Evolutionary conservation across 1,140 invertebrate species (phyloP).

Genomic region (Eufriesea mexicana): DNA sequence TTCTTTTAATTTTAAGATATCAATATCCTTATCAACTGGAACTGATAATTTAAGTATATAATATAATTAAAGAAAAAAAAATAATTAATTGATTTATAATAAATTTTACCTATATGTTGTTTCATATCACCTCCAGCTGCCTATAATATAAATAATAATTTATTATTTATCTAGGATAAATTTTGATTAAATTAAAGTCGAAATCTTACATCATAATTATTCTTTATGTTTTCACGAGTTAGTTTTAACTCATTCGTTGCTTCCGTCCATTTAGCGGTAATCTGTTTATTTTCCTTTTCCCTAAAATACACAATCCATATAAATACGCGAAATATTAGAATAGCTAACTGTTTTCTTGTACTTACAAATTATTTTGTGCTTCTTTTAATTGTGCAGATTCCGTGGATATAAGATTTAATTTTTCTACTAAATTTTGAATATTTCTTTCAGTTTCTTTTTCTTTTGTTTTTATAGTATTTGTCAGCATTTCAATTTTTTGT

Average conservation of each 20-base stretch:
- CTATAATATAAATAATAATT: conserved; percentile 30
- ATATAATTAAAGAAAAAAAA: neutral
- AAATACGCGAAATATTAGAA: neutral
- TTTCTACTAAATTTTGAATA: conserved; percentile 69
- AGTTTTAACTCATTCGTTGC: conserved; percentile 71
- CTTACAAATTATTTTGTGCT: conserved; percentile 71
- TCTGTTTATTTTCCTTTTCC: conserved; percentile 77
- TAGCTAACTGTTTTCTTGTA: conserved; percentile 26
- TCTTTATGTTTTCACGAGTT: conserved; percentile 75
- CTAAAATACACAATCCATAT: conserved; percentile 65
- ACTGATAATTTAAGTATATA: neutral
- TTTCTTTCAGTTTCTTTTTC: conserved; percentile 71
- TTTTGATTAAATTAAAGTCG: neutral
- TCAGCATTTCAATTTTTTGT: conserved; percentile 63
- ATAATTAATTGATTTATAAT: conserved; percentile 17
- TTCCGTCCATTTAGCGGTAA: conserved; percentile 71
- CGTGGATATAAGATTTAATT: conserved; percentile 70
- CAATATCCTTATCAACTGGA: conserved; percentile 45
- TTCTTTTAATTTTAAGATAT: conserved; percentile 81
- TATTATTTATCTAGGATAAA: neutral
- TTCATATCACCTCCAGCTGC: conserved; percentile 56
- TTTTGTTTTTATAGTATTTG: conserved; percentile 64
- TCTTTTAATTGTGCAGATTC: conserved; percentile 69
- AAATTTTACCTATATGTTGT: conserved; percentile 53
- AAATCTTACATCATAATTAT: conserved; percentile 72